Evolutionary conservation across 2,113 vertebrate genomes (phyloP).

Genomic region (Lophochroa leadbeateri): DNA sequence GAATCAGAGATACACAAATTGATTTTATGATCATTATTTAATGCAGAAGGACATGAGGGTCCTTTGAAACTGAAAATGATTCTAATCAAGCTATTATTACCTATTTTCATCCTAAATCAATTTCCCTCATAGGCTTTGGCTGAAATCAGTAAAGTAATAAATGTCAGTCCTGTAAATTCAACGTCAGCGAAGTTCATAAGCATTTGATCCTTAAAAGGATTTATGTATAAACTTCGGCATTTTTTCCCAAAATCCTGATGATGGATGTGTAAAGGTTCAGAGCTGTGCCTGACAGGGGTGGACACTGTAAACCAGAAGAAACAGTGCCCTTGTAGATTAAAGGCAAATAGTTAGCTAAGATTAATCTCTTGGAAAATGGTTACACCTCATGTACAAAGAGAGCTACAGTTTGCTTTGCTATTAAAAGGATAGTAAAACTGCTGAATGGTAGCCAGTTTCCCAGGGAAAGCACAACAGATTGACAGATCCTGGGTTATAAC

Average conservation of each 20-base stretch:
- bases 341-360: not conserved
- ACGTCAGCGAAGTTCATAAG: constrained; percentile 15
- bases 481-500: not conserved
- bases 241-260: not conserved
- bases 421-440: not conserved
- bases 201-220: constrained; percentile 16
- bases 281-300: not conserved
- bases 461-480: not conserved
- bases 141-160: constrained; percentile 34
- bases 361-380: constrained; percentile 15
- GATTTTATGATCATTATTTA: constrained; percentile 51
- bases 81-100: constrained; percentile 35
- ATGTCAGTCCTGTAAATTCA: constrained; percentile 16
- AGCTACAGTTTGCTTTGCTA: not conserved
- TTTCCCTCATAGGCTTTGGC: not conserved
- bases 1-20: not conserved
- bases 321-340: not conserved
- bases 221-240: not conserved
- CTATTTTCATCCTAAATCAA: constrained; percentile 39
- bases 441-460: not conserved
- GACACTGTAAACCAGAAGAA: not conserved
- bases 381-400: not conserved
- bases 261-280: not conserved
- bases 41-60: not conserved
- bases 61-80: constrained; percentile 4